These are phyloP conservation scores for Sphinx pinastri DNA, from an alignment of 2,888 invertebrate species.

Conservation along the genomic window DNA sequence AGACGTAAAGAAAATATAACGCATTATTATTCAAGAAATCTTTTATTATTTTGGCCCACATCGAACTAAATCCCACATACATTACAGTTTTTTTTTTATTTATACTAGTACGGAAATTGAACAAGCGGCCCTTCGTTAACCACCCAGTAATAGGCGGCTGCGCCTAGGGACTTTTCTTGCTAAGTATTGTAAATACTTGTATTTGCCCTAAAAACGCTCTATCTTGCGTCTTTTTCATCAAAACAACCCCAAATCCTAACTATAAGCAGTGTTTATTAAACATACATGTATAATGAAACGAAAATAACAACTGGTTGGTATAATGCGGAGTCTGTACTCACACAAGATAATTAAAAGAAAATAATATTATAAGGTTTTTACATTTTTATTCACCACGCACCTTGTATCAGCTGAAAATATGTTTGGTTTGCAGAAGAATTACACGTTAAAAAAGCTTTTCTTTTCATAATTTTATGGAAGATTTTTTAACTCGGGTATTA, in stretches of 20 bases:
- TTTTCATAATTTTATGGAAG: no score
- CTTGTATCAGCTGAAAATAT: neutral
- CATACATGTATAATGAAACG: slow-evolving; percentile 2
- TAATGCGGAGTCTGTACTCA: slow-evolving; percentile 2
- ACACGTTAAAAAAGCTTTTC: no score
- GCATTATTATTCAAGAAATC: no score
- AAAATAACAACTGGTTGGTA: slow-evolving; percentile 17
- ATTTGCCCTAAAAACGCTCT: neutral
- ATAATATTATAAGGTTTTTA: neutral
- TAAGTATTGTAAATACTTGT: no score
- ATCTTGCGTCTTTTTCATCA: neutral
- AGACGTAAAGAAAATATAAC: no score
- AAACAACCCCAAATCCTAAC: neutral
- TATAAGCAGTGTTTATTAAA: slow-evolving; percentile 5
- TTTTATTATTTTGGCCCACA: no score
- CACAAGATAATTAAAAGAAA: slow-evolving; percentile 21
- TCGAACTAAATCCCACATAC: no score
- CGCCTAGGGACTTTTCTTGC: no score
- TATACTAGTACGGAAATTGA: neutral
- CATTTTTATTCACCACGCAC: neutral
- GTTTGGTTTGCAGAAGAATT: no score
- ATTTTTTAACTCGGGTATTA: no score
- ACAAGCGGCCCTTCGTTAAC: neutral
- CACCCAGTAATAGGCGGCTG: no score
- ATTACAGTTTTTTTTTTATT: no score